These are phyloP conservation scores for Adelognathus sp. DNA, from an alignment of 2,888 invertebrate species.

Conservation along the genomic window DNA sequence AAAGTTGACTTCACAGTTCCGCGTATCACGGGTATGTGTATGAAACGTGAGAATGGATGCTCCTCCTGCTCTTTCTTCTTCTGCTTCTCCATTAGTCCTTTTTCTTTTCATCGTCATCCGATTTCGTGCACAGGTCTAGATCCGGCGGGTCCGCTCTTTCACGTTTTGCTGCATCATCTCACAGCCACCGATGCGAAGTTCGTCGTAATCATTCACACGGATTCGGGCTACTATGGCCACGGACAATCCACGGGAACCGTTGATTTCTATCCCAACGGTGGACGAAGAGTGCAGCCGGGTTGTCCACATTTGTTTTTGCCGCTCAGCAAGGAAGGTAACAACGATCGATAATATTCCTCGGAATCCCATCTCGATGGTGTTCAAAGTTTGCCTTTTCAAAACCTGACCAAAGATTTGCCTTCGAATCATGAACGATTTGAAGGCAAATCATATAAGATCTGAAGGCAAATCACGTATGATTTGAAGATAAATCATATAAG, in stretches of 20 bases:
- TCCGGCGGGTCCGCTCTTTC: conserved; percentile 82
- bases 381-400: not conserved
- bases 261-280: conserved; percentile 83
- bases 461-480: not conserved
- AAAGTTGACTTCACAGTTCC: conserved; percentile 61
- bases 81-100: not conserved
- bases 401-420: not conserved
- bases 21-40: conserved; percentile 69
- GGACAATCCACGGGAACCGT: conserved; percentile 75
- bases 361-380: not conserved
- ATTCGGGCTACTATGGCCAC: conserved; percentile 80
- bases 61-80: not conserved
- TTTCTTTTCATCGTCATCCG: not conserved
- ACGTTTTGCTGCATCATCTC: conserved; percentile 76
- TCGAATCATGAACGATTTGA: not conserved
- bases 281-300: conserved; percentile 82
- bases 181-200: conserved; percentile 78
- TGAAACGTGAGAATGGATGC: not conserved
- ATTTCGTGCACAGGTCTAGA: conserved; percentile 78
- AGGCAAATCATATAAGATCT: not conserved
- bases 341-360: not conserved
- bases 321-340: conserved; percentile 74
- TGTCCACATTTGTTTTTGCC: conserved; percentile 69
- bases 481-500: not conserved
- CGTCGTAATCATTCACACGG: conserved; percentile 83